These are phyloP conservation scores for Podotricha telesiphe DNA, from an alignment of 2,888 invertebrate species.

Conservation along the genomic window DNA sequence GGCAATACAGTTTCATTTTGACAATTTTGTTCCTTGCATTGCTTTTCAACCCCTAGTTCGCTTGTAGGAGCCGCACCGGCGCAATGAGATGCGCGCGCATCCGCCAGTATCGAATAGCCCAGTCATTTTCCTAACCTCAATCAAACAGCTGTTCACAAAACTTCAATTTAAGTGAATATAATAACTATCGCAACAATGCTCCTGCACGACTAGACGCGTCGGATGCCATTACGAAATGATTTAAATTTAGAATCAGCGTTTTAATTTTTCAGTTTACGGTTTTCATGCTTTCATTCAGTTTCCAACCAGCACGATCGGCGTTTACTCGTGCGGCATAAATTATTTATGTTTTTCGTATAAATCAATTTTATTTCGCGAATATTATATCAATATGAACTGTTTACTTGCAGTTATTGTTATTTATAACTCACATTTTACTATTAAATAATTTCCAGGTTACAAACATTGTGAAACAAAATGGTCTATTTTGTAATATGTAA, in stretches of 20 bases:
- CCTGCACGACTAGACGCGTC: constrained; percentile 62
- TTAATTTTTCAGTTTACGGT: constrained; percentile 71
- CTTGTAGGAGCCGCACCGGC: constrained; percentile 47
- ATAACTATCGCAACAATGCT: constrained; percentile 52
- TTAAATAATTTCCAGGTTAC: constrained; percentile 27
- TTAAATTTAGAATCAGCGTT: constrained; percentile 72
- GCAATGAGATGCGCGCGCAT: constrained; percentile 74
- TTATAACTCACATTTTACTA: constrained; percentile 3
- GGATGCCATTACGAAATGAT: constrained; percentile 73
- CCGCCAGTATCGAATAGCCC: constrained; percentile 71
- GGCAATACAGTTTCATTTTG: constrained; percentile 34
- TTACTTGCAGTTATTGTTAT: background rate
- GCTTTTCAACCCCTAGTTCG: constrained; percentile 28
- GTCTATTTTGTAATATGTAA: constrained; percentile 49
- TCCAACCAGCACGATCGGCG: constrained; percentile 61
- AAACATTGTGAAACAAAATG: constrained; percentile 25
- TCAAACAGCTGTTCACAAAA: constrained; percentile 72
- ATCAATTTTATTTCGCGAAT: constrained; percentile 3
- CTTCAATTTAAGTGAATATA: constrained; percentile 52
- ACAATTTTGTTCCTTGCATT: constrained; percentile 20
- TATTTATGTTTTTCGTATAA: background rate
- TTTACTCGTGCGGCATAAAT: constrained; percentile 53
- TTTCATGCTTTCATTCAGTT: constrained; percentile 77
- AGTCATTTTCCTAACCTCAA: constrained; percentile 80
- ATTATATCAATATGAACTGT: background rate